Evolutionary conservation across 2,888 invertebrate genomes (phyloP).

Genomic region (Callyntrura guangdongensis): DNA sequence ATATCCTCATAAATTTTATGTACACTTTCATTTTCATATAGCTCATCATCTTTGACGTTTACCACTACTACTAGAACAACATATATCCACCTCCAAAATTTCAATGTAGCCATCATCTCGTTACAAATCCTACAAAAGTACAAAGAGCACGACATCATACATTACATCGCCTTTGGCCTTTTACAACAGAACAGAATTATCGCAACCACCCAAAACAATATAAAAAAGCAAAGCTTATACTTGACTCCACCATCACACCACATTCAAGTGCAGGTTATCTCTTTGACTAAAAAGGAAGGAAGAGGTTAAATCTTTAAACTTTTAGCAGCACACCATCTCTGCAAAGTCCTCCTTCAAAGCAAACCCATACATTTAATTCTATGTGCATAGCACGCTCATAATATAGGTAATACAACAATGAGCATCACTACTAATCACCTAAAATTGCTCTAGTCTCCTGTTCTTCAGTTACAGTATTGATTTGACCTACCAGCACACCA

Average conservation of each 20-base stretch:
- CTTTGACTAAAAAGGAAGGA: slow-evolving; percentile 36
- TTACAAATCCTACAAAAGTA: no score
- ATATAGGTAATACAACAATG: background rate
- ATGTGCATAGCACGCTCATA: background rate
- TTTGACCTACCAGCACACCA: slow-evolving; percentile 35
- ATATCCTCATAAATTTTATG: no score
- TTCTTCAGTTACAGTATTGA: slow-evolving; percentile 2
- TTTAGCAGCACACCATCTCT: background rate
- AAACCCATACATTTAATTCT: background rate
- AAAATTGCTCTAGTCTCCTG: background rate
- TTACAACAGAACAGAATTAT: no score
- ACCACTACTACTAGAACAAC: no score
- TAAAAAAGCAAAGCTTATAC: background rate
- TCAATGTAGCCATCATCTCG: no score
- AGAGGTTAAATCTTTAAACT: slow-evolving; percentile 29
- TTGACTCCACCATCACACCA: background rate
- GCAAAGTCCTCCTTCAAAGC: background rate
- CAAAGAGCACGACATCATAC: background rate
- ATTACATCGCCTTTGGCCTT: background rate
- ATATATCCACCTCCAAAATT: no score
- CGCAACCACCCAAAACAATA: slow-evolving; percentile 11
- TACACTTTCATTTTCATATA: background rate
- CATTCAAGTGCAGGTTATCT: background rate
- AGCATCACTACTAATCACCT: slow-evolving; percentile 24
- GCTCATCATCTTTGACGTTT: background rate